Conservation (phyloP, 2,113 vertebrate species). For the Marmota monax region DNA sequence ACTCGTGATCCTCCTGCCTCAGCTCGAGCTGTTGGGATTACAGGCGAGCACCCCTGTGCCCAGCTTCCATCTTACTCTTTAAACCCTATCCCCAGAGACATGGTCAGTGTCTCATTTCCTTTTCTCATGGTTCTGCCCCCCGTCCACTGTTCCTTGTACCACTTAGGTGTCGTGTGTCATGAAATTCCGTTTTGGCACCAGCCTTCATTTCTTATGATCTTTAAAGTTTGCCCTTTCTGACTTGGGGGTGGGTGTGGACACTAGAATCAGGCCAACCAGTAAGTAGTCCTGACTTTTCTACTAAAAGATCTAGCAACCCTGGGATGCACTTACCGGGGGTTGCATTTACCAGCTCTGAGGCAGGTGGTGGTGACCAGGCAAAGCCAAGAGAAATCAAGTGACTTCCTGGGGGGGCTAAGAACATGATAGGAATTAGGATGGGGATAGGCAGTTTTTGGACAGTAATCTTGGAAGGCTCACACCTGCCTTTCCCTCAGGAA, state of each 20-base stretch:
- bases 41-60: no score
- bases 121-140: background rate
- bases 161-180: background rate
- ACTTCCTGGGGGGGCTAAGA: background rate
- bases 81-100: background rate
- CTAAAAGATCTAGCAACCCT: background rate
- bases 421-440: no score
- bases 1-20: no score
- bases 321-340: no score
- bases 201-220: background rate
- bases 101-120: background rate
- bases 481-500: background rate
- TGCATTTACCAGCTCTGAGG: background rate
- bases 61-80: no score
- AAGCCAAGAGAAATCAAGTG: background rate
- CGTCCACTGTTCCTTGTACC: fast-evolving
- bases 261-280: background rate
- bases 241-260: no score
- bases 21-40: no score
- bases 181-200: background rate
- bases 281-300: background rate
- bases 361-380: background rate
- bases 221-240: background rate
- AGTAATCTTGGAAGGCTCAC: background rate
- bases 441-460: background rate